Conservation (phyloP, 2,888 invertebrate species). For the Ormia ochracea region DNA sequence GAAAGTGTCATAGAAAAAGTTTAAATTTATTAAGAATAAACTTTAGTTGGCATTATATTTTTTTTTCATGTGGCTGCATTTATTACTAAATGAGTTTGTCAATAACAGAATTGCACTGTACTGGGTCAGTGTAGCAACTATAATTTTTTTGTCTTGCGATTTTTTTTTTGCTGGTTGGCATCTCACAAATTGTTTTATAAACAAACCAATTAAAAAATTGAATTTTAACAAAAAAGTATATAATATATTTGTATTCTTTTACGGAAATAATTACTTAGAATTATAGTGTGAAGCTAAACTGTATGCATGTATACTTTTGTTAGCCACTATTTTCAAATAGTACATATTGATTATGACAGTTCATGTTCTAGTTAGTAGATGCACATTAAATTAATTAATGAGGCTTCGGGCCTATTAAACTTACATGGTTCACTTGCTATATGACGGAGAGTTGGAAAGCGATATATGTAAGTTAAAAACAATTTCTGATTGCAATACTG, state of each 20-base stretch:
- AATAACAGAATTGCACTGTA: constrained; percentile 30
- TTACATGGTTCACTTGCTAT: background rate
- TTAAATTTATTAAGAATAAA: constrained; percentile 53
- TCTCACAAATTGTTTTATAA: constrained; percentile 17
- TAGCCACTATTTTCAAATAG: background rate
- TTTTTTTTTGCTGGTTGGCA: background rate
- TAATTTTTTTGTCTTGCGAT: background rate
- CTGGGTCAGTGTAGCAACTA: constrained; percentile 50
- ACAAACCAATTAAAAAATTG: background rate
- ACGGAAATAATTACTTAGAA: constrained; percentile 4
- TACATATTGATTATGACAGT: background rate
- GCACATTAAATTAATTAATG: constrained; percentile 26
- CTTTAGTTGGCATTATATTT: constrained; percentile 25
- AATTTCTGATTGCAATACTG: background rate
- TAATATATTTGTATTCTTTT: background rate
- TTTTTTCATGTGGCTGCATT: background rate
- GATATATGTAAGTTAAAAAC: background rate
- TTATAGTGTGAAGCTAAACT: background rate
- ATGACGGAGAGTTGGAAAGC: background rate
- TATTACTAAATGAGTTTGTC: constrained; percentile 45
- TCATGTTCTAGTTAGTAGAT: constrained; percentile 34
- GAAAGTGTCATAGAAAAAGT: constrained; percentile 35
- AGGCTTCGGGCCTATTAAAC: constrained; percentile 28
- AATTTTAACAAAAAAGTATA: background rate
- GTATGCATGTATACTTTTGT: constrained; percentile 24